Percentiles rank a stretch among this genome's conserved stretches.
phyloP scores from a whole-genome alignment of 2,888 invertebrate species.

The Mythimna vitellina region DNA sequence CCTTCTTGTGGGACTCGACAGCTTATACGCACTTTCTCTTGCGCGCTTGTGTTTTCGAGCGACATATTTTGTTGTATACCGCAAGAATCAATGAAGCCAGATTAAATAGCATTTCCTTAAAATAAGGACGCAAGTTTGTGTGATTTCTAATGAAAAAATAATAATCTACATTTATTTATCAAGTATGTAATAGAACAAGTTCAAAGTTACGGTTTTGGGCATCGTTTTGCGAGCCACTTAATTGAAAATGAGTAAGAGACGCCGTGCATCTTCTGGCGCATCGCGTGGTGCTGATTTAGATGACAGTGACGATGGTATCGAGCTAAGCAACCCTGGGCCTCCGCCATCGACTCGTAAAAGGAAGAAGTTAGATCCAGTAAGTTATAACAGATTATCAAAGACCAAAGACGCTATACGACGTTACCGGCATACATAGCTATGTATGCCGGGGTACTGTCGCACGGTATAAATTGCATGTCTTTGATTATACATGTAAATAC shows the following conservation, averaged over 20 bases:
- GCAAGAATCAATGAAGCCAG: constrained; percentile 16
- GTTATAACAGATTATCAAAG: constrained; percentile 10
- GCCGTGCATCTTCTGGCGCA: constrained; percentile 95
- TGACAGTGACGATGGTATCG: constrained; percentile 92
- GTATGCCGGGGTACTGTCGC: too few relatives aligned
- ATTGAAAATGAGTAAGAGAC: constrained; percentile 93
- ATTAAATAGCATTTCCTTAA: background rate
- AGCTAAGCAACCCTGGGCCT: constrained; percentile 86
- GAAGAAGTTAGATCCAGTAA: constrained; percentile 94
- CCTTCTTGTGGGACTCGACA: background rate
- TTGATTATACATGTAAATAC: too few relatives aligned
- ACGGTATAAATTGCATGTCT: background rate
- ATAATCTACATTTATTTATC: background rate
- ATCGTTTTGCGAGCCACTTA: constrained; percentile 19
- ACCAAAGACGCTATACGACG: background rate
- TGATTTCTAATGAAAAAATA: background rate
- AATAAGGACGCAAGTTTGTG: background rate
- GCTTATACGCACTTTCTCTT: background rate
- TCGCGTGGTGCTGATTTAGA: constrained; percentile 93
- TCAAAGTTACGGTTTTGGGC: background rate
- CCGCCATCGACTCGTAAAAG: constrained; percentile 91
- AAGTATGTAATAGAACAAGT: constrained; percentile 39
- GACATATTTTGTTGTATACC: background rate
- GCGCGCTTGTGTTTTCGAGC: constrained; percentile 4
- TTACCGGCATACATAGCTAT: constrained; percentile 4